Evolutionary conservation across 2,888 invertebrate species (phyloP).

Genomic region (Plebejus melissa): DNA sequence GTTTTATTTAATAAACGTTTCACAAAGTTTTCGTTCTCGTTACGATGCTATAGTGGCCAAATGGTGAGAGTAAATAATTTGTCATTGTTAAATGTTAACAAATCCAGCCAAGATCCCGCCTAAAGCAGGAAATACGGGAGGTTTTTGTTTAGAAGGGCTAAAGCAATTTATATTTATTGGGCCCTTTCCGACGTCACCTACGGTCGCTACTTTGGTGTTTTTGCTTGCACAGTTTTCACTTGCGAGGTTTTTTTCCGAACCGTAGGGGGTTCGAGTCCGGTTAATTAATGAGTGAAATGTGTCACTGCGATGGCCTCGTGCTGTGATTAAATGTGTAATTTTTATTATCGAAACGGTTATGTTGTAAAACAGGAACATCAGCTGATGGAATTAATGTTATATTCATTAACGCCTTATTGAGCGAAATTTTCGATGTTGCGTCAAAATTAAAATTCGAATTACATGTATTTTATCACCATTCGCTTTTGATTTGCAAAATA

Average conservation of each 20-base stretch:
- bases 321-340: conserved; percentile 15
- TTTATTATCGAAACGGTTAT: conserved; percentile 5
- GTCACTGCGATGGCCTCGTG: conserved; percentile 18
- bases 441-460: background rate
- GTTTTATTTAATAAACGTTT: background rate
- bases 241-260: conserved; percentile 25
- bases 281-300: conserved; percentile 30
- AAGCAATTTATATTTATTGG: conserved; percentile 33
- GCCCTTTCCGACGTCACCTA: conserved; percentile 30
- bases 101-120: conserved; percentile 27
- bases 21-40: background rate
- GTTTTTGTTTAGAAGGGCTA: conserved; percentile 19
- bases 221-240: conserved; percentile 27
- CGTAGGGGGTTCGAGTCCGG: conserved; percentile 26
- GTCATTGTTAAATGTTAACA: background rate
- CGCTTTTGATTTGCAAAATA: background rate
- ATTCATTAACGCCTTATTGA: background rate
- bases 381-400: background rate
- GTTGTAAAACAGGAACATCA: conserved; percentile 4
- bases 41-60: background rate
- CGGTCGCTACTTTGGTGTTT: conserved; percentile 21
- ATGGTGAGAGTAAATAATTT: background rate
- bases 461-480: background rate
- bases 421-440: background rate
- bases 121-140: conserved; percentile 25